phyloP scores from a whole-genome alignment of 1,140 invertebrate genomes.

The Drosophila simulans region DNA sequence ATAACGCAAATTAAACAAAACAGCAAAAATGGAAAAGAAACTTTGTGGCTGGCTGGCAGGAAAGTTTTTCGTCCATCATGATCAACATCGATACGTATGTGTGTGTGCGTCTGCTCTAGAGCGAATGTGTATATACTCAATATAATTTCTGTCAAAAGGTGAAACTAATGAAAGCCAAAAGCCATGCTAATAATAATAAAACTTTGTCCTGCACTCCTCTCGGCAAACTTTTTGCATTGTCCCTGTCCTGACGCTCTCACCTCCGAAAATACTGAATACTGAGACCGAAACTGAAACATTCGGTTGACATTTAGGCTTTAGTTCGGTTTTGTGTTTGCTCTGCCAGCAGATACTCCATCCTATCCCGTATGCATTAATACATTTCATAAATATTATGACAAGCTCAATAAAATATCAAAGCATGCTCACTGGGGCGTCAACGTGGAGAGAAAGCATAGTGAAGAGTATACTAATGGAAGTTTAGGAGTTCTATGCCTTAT shows the following conservation, averaged over 20 bases:
- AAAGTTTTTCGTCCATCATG: constrained; percentile 65
- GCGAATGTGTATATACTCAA: constrained; percentile 56
- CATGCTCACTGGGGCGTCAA: constrained; percentile 55
- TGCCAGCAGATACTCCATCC: constrained; percentile 4
- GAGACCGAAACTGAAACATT: constrained; percentile 18
- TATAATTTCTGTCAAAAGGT: constrained; percentile 82
- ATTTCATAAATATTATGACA: constrained; percentile 80
- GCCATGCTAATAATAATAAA: constrained; percentile 80
- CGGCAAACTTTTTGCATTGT: constrained; percentile 70
- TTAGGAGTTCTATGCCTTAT: not conserved
- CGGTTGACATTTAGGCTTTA: constrained; percentile 42
- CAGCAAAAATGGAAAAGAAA: constrained; percentile 59
- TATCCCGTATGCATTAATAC: constrained; percentile 58
- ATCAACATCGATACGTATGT: constrained; percentile 58
- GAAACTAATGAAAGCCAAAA: constrained; percentile 79
- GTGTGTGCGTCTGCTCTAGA: not conserved
- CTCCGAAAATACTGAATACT: constrained; percentile 10
- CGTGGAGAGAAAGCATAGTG: constrained; percentile 55
- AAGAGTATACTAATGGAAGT: not conserved
- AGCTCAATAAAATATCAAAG: constrained; percentile 82
- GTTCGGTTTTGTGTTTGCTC: constrained; percentile 23
- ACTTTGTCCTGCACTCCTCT: constrained; percentile 56
- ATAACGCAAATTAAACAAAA: constrained; percentile 78
- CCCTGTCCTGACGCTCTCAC: constrained; percentile 29
- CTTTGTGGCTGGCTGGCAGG: constrained; percentile 48